Base-by-base conservation (phyloP, 1,140 invertebrate genomes). In the Microplitis mediator region DNA sequence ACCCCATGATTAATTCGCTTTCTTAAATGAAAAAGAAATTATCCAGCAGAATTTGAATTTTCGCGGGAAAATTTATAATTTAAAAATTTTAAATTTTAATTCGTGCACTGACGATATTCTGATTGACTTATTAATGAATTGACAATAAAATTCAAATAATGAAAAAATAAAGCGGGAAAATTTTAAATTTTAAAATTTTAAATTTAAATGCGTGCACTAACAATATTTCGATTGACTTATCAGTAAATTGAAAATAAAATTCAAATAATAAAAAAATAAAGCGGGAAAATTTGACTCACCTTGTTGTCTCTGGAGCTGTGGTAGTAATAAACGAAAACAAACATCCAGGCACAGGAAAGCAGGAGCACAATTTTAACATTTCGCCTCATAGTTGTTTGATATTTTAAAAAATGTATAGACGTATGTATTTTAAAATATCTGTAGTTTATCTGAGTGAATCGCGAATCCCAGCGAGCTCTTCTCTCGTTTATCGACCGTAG, bases 341-440 rank as follows among this genome's bases (percentile, higher is more conserved):
- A 89, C 88, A 89, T 89, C 88, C 88, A 89, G 56, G 86, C 85
- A 81, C 87, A 86, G 73, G 88, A 88, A 74, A 89, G 84, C 64
- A 89, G 78, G 71, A 89, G 81, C 77, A 89, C 83, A 78, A 89
- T 84, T 83, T 89, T 89, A 72, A 88, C 87, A 83, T 89, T 89
- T 74, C 88, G 86, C 80, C 88, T 84, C 88, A 89, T 89, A 11
- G 68, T 65, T 66, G 11, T 66, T 32, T 14, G 34, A 34, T 32
- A 35, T 66, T 66, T 63, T 3, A 23, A 23, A 23, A 23, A 23
- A 23, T 23, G 2, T 23, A 23, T 23, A 23, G 23, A 23, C 23
- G 23, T 23, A 23, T 23, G 23, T 23, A 23, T 23, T 23, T 23
- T 23, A 23, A 23, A 23, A 23, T 23, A 23, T 23, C 61, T 23